phyloP scores from a whole-genome alignment of 1,140 invertebrate genomes.

The Hyles euphorbiae region DNA sequence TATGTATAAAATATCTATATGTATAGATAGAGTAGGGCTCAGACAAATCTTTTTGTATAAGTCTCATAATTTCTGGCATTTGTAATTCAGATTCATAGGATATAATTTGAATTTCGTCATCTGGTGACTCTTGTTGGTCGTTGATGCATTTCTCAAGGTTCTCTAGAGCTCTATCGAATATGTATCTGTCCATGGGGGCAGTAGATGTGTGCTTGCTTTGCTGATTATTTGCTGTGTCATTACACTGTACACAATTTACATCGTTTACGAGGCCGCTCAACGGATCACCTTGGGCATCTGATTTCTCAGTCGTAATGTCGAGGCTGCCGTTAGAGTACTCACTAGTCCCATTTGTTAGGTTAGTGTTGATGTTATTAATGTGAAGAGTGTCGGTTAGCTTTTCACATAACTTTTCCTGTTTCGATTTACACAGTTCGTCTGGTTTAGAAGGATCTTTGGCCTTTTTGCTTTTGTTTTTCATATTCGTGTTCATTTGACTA shows the following conservation, averaged over 20 bases:
- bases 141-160: slow-evolving; percentile 25
- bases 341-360: slow-evolving; percentile 67
- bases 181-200: slow-evolving; percentile 15
- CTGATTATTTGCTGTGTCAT: slow-evolving; percentile 33
- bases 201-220: slow-evolving; percentile 21
- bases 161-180: slow-evolving; percentile 26
- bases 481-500: slow-evolving; percentile 53
- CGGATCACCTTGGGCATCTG: slow-evolving; percentile 35
- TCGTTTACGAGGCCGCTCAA: slow-evolving; percentile 37
- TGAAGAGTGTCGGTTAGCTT: slow-evolving; percentile 61
- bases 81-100: slow-evolving; percentile 73
- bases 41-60: slow-evolving; percentile 98
- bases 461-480: slow-evolving; percentile 70
- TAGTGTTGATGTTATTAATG: slow-evolving; percentile 63
- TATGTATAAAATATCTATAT: slow-evolving; percentile 99
- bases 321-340: slow-evolving; percentile 49
- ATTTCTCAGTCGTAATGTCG: slow-evolving; percentile 29
- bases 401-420: slow-evolving; percentile 55
- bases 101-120: slow-evolving; percentile 62
- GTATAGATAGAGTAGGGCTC: slow-evolving; percentile 99
- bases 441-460: slow-evolving; percentile 67
- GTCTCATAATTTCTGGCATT: slow-evolving; percentile 90
- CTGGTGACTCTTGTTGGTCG: slow-evolving; percentile 25
- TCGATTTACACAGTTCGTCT: slow-evolving; percentile 54
- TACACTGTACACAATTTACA: slow-evolving; percentile 71